These are phyloP conservation scores for Drosophila pseudoananassae DNA, from an alignment of 1,140 invertebrate genomes.

Conservation along the genomic window DNA sequence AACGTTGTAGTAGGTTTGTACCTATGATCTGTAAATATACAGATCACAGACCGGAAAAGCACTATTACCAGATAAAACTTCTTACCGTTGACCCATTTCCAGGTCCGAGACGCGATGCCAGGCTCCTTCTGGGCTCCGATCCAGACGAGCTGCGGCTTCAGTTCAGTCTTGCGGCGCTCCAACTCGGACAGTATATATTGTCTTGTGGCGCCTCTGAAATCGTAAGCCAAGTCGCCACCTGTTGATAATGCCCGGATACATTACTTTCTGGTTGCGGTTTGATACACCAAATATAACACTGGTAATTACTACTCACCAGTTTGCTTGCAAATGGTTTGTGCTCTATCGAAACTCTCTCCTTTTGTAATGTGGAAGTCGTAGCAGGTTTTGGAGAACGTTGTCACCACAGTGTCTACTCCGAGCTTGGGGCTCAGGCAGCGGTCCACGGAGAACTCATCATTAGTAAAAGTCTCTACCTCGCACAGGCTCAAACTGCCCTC, in stretches of 20 bases:
- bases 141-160: constrained; percentile 95
- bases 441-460: constrained; percentile 94
- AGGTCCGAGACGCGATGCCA: constrained; percentile 91
- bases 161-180: constrained; percentile 90
- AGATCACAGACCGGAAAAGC: neutral
- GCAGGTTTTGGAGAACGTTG: constrained; percentile 93
- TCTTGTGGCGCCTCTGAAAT: constrained; percentile 87
- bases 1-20: too few species aligned
- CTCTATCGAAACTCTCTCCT: constrained; percentile 92
- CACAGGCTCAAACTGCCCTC: constrained; percentile 95
- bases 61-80: constrained; percentile 4
- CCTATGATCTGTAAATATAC: too few species aligned
- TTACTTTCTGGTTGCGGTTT: neutral
- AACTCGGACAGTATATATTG: constrained; percentile 92
- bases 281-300: neutral
- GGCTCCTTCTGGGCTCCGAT: constrained; percentile 95
- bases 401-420: constrained; percentile 89
- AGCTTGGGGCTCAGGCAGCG: constrained; percentile 89
- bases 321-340: constrained; percentile 89
- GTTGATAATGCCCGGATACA: neutral
- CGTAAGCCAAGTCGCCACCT: constrained; percentile 92
- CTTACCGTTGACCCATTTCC: constrained; percentile 96
- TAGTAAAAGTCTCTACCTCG: constrained; percentile 96
- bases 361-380: constrained; percentile 93
- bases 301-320: constrained; percentile 84